A percentile compares a stretch with the other conserved stretches of the same genome.
These are phyloP conservation scores for Epizoanthus illoricatus DNA, from an alignment of 92 coral and sea anemone genomes.

Conservation along the genomic window DNA sequence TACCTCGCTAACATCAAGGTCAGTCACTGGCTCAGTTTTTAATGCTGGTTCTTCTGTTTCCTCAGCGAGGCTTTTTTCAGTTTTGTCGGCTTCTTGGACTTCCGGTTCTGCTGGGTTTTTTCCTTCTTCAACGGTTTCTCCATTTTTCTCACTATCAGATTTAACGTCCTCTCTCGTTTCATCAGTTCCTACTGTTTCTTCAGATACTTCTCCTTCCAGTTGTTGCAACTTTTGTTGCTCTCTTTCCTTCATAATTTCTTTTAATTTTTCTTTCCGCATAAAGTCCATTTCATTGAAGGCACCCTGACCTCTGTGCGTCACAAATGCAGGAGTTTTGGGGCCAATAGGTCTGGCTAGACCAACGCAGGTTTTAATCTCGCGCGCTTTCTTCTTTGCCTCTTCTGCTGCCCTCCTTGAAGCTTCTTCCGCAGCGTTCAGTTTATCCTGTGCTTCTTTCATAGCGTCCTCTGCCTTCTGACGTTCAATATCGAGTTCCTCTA, in stretches of 20 bases:
- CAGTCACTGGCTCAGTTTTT: no score
- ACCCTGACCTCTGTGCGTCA: slow-evolving; percentile 87
- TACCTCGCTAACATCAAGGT: no score
- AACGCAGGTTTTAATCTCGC: slow-evolving; percentile 85
- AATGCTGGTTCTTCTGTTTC: background rate
- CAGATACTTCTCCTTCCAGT: background rate
- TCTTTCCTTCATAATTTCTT: slow-evolving; percentile 21
- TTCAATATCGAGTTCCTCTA: slow-evolving; percentile 76
- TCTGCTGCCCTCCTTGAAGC: slow-evolving; percentile 94
- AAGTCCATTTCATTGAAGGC: slow-evolving; percentile 77
- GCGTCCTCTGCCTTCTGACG: slow-evolving; percentile 87
- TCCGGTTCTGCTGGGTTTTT: background rate
- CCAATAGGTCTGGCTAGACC: slow-evolving; percentile 91
- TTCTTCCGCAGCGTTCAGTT: slow-evolving; percentile 76
- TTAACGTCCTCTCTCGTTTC: background rate
- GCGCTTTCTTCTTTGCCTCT: slow-evolving; percentile 90
- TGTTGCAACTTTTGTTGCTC: slow-evolving; percentile 4
- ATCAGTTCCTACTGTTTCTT: slow-evolving; percentile 21
- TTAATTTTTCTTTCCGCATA: slow-evolving; percentile 39
- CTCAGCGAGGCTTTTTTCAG: background rate
- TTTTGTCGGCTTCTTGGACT: background rate
- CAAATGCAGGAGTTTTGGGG: slow-evolving; percentile 69
- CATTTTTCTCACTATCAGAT: slow-evolving; percentile 3
- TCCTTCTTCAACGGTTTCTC: slow-evolving; percentile 11
- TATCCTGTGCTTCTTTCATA: slow-evolving; percentile 88